Conservation (phyloP, 1,140 invertebrate genomes). For the Phocides pigmalion region DNA sequence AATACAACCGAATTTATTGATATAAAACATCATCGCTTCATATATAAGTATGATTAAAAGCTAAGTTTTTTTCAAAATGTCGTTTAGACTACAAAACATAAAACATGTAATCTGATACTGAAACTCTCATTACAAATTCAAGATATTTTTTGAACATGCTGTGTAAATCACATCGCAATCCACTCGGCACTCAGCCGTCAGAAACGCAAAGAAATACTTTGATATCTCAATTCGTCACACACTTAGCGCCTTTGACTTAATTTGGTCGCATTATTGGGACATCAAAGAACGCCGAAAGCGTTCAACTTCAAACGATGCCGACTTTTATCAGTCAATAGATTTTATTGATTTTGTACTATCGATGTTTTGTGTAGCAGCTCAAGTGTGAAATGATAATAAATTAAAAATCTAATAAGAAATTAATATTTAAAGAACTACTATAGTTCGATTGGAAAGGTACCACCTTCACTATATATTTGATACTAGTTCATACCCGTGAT, state of each 20-base stretch:
- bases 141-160: slow-evolving; percentile 25
- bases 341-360: slow-evolving; percentile 80
- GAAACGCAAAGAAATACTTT: slow-evolving; percentile 68
- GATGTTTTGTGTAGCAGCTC: slow-evolving; percentile 39
- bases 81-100: too few relatives aligned
- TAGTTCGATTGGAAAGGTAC: too few relatives aligned
- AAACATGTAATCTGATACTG: too few relatives aligned
- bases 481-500: too few relatives aligned
- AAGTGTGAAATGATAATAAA: slow-evolving; percentile 1
- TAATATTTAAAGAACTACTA: not conserved
- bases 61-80: too few relatives aligned
- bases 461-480: too few relatives aligned
- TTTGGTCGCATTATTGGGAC: slow-evolving; percentile 78
- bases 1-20: too few relatives aligned
- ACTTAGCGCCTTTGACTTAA: slow-evolving; percentile 79
- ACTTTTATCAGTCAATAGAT: slow-evolving; percentile 67
- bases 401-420: not conserved
- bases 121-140: too few relatives aligned
- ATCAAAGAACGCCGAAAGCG: slow-evolving; percentile 72
- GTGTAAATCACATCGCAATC: slow-evolving; percentile 36
- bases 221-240: slow-evolving; percentile 79
- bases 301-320: slow-evolving; percentile 61
- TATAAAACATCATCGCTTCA: too few relatives aligned
- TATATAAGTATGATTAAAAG: too few relatives aligned
- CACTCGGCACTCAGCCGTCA: slow-evolving; percentile 55